Base-by-base conservation (phyloP, 2,113 vertebrate genomes). In the Craseonycteris thonglongyai region DNA sequence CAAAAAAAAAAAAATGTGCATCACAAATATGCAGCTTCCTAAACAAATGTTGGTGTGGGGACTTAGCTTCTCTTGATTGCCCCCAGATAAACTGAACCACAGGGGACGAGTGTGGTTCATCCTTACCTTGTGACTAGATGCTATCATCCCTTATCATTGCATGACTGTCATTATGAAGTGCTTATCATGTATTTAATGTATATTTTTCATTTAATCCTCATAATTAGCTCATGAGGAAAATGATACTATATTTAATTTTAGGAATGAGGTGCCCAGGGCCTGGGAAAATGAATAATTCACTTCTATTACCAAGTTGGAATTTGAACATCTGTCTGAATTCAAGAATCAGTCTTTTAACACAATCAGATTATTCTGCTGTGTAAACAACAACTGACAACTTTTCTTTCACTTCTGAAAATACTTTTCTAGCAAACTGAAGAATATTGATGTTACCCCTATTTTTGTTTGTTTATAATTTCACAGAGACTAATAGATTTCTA, bases 341-440 rank as follows among this genome's bases (percentile, higher is more conserved):
- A 69, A 63, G 11, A 74, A 40, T 56, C 21, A 6, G 2, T 61
- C n/a, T 80, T 88, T 47, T 21, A 56, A 47, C 2, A 49, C 5
- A 65, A 47, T 10, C 9, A 83, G 81, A 92, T 81, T 56, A 45
- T 80, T 90, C 22, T 68, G 3, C 18, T 84, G 1, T 54, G 26
- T 61, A 92, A 90, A 76, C 8, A 42, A 51, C 49, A 94, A 63
- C 22, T 82, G 16, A 47, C 28, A 92, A 4, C 42, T 94, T 40
- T 74, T 5, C 18, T 69, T 68, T 83, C 58, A 65, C 28, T 92
- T 81, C 45, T 91, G 79, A 96, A 95, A 85, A 56, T 88, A 75
- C 0, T 76, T 84, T 49, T 30, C 58, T 24, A 80, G 16, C 4
- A 90, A 76, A 76, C n/a, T 42, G 61, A 13, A 47, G 4, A 49